Base-by-base conservation (phyloP, 2,888 invertebrate genomes). In the Pristionchus fissidentatus region DNA sequence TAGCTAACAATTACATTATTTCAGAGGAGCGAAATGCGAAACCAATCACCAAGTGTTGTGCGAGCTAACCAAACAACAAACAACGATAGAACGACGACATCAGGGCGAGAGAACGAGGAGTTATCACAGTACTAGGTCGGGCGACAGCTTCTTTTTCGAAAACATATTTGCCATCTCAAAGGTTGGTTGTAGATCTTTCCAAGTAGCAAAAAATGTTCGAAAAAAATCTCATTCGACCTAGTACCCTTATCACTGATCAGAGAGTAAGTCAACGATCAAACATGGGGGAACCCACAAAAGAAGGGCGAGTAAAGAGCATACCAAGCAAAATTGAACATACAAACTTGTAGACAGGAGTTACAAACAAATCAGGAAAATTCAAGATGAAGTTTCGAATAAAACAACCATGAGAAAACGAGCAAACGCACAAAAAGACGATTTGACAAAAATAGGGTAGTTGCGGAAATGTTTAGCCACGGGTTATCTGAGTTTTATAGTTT, bases 401-500 rank as follows among this genome's bases (percentile, higher is more conserved):
- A 70, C 70, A 70, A n/a, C 26, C 70, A 10, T 41, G 26, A 70
- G 26, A 5, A n/a, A 70, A 70, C 41, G 70, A 41, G 32, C 32
- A 43, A 70, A 15, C 26, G 41, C 19, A 41, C 10, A 26, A 41
- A 41, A 19, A 32, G 26, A 70, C 35, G 38, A 55, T 22, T 55
- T 43, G 70, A 70, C 43, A 70, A 15, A 70, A 8, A 32, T 70
- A 70, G 4, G 15, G 66, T 29, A 66, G 66, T 19, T 66, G 66
- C 70, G 43, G 70, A 70, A 70, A 70, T 70, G 70, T 70, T 70
- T 70, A 70, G 70, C 22, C 26, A 7, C n/a, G 22, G 43, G 26
- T 70, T 70, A 41, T 70, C 70, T 70, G 70, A 70, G 70, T 70
- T 70, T 70, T 70, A 70, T 41, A 43, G n/a, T 70, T 70, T 70